Percentiles rank a stretch among this genome's conserved stretches.
These are phyloP conservation scores for Nannospalax galili DNA, from an alignment of 2,113 vertebrate species.

Conservation along the genomic window DNA sequence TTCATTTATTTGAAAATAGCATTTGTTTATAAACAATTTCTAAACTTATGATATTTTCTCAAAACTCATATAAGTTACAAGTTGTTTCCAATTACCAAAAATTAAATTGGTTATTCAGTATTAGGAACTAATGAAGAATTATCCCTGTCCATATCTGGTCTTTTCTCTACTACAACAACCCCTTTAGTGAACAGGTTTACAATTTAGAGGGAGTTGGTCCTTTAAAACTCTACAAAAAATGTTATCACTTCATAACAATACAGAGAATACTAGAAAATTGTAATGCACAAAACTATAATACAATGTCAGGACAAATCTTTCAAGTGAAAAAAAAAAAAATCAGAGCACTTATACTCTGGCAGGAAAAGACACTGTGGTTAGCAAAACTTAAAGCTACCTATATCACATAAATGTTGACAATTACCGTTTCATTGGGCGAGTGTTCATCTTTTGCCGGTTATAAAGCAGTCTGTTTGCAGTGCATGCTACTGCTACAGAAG, in stretches of 20 bases:
- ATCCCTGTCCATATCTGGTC: neutral
- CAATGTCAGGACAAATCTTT: slow-evolving; percentile 10
- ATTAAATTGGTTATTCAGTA: neutral
- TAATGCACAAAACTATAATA: neutral
- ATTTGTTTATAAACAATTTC: neutral
- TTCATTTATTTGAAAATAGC: too few relatives aligned
- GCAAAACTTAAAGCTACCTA: slow-evolving; percentile 7
- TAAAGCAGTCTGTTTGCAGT: slow-evolving; percentile 96
- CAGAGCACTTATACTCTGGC: neutral
- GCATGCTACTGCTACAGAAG: slow-evolving; percentile 97
- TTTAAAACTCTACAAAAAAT: slow-evolving; percentile 24
- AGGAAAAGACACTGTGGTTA: neutral
- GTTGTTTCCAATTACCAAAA: neutral
- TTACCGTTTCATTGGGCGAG: slow-evolving; percentile 96
- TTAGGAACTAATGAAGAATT: neutral
- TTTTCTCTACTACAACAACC: neutral
- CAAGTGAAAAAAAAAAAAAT: neutral
- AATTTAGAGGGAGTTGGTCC: neutral
- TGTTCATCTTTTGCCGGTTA: slow-evolving; percentile 99
- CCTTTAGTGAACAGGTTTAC: neutral
- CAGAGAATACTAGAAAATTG: neutral
- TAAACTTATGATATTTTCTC: neutral
- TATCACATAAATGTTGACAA: neutral
- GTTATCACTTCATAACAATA: neutral
- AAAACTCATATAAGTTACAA: neutral